Percentiles rank a stretch among this genome's conserved stretches.
Conservation (phyloP, 2,888 invertebrate genomes). For the Tiliacea citrago region DNA sequence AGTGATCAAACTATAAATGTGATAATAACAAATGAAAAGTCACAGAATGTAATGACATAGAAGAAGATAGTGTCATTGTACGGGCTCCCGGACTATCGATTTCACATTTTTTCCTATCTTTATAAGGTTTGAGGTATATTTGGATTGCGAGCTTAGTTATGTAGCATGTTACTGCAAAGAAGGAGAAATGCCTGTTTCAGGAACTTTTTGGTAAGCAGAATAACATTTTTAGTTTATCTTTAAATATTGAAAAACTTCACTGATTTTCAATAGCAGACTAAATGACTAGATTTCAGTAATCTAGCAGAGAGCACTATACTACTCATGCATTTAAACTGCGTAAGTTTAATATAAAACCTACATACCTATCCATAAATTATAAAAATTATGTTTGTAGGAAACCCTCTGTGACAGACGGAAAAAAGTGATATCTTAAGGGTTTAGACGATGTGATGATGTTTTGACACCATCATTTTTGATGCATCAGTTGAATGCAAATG, state of each 20-base stretch:
- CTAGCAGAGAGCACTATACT: background rate
- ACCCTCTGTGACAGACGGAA: background rate
- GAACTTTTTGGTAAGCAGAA: background rate
- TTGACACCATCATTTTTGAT: background rate
- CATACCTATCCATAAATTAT: background rate
- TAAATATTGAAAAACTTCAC: background rate
- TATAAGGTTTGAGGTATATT: constrained; percentile 62
- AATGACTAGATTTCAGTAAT: background rate
- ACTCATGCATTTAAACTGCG: background rate
- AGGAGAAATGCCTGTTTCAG: background rate
- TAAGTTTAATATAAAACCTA: background rate
- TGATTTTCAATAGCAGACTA: background rate
- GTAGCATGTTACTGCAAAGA: constrained; percentile 19
- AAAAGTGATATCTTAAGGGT: too few relatives aligned
- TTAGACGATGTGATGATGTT: too few relatives aligned
- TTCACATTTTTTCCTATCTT: constrained; percentile 73
- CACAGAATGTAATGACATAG: constrained; percentile 69
- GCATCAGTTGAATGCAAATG: background rate
- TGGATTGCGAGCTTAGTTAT: constrained; percentile 37
- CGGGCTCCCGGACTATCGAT: constrained; percentile 66
- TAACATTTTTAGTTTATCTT: background rate
- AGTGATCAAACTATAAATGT: constrained; percentile 45
- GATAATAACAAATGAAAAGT: constrained; percentile 67
- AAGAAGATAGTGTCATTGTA: constrained; percentile 70
- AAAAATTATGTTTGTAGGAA: background rate